Evolutionary conservation across 2,888 invertebrate genomes (phyloP).

Genomic region (Yponomeuta plumbellus): DNA sequence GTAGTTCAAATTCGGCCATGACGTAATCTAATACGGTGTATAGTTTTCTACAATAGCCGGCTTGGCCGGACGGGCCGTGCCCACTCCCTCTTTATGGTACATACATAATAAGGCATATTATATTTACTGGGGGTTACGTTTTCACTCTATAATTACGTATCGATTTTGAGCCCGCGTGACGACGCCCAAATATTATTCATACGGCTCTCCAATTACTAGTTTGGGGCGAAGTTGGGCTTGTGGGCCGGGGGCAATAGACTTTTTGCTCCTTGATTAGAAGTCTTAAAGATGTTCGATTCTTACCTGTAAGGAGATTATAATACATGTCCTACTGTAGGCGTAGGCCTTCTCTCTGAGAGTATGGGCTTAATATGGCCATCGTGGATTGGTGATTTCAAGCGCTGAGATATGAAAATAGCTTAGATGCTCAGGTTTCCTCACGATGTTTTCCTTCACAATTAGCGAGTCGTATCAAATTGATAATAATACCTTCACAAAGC

Average conservation of each 20-base stretch:
- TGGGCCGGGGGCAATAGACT: slow-evolving; percentile 14
- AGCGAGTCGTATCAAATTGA: too few relatives aligned
- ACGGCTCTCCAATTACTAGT: slow-evolving; percentile 60
- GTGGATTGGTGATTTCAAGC: too few relatives aligned
- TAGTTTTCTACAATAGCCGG: slow-evolving; percentile 47
- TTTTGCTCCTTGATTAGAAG: slow-evolving; percentile 8
- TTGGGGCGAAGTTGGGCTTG: slow-evolving; percentile 23
- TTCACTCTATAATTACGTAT: slow-evolving; percentile 74
- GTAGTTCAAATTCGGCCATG: slow-evolving; percentile 24
- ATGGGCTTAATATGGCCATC: too few relatives aligned
- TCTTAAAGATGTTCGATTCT: not conserved
- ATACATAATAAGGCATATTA: slow-evolving; percentile 41
- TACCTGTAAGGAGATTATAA: too few relatives aligned
- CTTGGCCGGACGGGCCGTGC: slow-evolving; percentile 66
- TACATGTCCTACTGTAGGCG: too few relatives aligned
- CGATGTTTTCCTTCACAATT: too few relatives aligned
- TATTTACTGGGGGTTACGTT: slow-evolving; percentile 69
- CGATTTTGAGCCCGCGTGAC: slow-evolving; percentile 61
- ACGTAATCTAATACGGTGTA: slow-evolving; percentile 40
- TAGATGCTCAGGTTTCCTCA: too few relatives aligned
- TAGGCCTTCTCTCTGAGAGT: too few relatives aligned
- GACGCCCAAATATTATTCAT: slow-evolving; percentile 73
- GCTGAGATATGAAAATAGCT: too few relatives aligned
- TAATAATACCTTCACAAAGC: too few relatives aligned
- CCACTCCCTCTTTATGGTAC: slow-evolving; percentile 32